Evolutionary conservation across 2,797 vertebrate species (phyloP), one percentile per base, ranked within the genome.

Genomic region (Sebastolobus alascanus): DNA sequence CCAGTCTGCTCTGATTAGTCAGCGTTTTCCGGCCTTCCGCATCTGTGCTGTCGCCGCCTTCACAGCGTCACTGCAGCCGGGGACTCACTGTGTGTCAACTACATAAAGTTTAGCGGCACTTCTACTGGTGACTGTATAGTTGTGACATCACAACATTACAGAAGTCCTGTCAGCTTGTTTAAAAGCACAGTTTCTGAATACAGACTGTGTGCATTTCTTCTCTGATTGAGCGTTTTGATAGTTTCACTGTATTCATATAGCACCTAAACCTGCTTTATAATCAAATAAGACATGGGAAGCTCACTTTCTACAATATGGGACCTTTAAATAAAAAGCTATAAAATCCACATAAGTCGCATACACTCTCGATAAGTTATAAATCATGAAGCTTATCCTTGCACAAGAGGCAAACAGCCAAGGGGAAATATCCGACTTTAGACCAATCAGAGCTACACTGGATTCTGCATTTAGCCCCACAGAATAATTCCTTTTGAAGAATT

Each of bases 361-460:
- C 40, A 29, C 7, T 73, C 29, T 31, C 29, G 16, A 33, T 71
- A 5, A 55, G 6, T 65, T 20, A 37, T 29, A 77, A 75, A 68
- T 35, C 14, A 40, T 14, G 6, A 35, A 14, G 65, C 35, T 63
- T 35, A 59, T 79, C 27, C 31, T 7, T 76, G 16, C 7, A 63
- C 37, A 79, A 56, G 22, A 84, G 33, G 40, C 35, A 75, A 83
- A 69, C 3, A 63, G 37, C 69, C 38, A 52, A 18, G 3, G 14
- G 73, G 52, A 84, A 68, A 77, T 65, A n/a, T 88, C 35, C 75
- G 74, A 80, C 54, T 81, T 79, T 38, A 69, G 75, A 85, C 65
- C 13, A 37, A 72, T 76, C 67, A 70, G 40, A 72, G 40, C 46
- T 54, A 12, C 59, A 27, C 6, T n/a, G 31, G 38, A 73, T 72